A percentile compares a stretch with the other conserved stretches of the same genome.
phyloP scores from a whole-genome alignment of 2,113 vertebrate species.

The Dermatemys mawii region DNA sequence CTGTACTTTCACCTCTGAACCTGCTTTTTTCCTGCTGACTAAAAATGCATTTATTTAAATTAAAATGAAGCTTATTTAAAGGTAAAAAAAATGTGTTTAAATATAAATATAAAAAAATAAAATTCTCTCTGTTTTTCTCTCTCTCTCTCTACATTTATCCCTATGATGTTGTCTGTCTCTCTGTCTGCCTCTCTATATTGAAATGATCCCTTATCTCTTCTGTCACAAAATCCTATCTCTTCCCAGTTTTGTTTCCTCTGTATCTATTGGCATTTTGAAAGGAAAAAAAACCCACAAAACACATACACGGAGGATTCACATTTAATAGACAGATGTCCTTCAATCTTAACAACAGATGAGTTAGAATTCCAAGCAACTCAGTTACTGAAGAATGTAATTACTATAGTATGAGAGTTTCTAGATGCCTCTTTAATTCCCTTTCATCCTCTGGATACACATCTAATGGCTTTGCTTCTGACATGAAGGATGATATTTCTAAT shows the following conservation, averaged over 20 bases:
- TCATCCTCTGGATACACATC: conserved; percentile 37
- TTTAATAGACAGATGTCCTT: conserved; percentile 50
- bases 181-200: neutral
- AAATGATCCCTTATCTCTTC: neutral
- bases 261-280: conserved; percentile 55
- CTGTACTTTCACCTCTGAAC: neutral
- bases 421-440: conserved; percentile 39
- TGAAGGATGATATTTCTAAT: conserved; percentile 63
- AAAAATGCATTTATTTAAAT: neutral
- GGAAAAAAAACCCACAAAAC: too few relatives aligned
- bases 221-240: neutral
- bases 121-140: neutral
- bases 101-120: neutral
- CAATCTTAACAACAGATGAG: conserved; percentile 37
- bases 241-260: neutral
- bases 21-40: fast-evolving
- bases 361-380: conserved; percentile 31
- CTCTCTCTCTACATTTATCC: neutral
- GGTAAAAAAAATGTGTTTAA: neutral
- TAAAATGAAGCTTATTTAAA: neutral
- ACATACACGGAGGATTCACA: neutral
- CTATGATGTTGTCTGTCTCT: neutral
- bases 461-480: conserved; percentile 58
- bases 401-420: neutral
- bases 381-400: conserved; percentile 40